A percentile compares a stretch with the other conserved stretches of the same genome.
Conservation (phyloP, 1,140 invertebrate genomes). For the Drosophila aff. region DNA sequence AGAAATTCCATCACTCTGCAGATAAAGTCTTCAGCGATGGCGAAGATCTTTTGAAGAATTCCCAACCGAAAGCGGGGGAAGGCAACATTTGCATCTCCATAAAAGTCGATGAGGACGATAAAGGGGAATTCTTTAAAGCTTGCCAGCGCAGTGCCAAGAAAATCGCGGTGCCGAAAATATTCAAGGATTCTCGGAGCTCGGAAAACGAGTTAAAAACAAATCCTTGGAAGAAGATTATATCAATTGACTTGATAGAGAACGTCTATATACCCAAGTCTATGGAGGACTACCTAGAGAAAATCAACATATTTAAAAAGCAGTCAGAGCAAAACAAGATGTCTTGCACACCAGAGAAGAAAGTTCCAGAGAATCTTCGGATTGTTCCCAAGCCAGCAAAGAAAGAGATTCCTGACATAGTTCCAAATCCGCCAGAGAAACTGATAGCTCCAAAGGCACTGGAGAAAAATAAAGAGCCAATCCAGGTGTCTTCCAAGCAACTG, state of each 20-base stretch:
- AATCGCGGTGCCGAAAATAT: background rate
- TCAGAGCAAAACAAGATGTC: background rate
- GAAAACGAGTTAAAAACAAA: background rate
- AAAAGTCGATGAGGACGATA: background rate
- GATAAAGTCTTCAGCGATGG: conserved; percentile 19
- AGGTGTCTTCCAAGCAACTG: background rate
- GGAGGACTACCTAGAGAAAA: conserved; percentile 2
- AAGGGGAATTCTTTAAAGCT: background rate
- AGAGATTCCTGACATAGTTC: background rate
- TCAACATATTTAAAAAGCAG: background rate
- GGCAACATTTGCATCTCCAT: conserved; percentile 19
- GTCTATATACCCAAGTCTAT: background rate
- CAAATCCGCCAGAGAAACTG: background rate
- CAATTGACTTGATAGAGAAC: background rate
- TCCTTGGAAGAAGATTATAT: background rate
- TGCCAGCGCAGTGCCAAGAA: conserved; percentile 7
- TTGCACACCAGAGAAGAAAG: background rate
- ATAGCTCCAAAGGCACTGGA: background rate
- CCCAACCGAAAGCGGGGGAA: conserved; percentile 1
- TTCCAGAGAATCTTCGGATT: background rate
- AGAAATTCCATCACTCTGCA: conserved; percentile 1
- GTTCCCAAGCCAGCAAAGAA: background rate
- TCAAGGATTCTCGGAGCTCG: background rate
- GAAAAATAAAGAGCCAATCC: conserved; percentile 3
- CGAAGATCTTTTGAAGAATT: background rate